A percentile compares a stretch with the other conserved stretches of the same genome.
phyloP scores from a whole-genome alignment of 1,140 invertebrate genomes.

The Drosophila novamexicana region DNA sequence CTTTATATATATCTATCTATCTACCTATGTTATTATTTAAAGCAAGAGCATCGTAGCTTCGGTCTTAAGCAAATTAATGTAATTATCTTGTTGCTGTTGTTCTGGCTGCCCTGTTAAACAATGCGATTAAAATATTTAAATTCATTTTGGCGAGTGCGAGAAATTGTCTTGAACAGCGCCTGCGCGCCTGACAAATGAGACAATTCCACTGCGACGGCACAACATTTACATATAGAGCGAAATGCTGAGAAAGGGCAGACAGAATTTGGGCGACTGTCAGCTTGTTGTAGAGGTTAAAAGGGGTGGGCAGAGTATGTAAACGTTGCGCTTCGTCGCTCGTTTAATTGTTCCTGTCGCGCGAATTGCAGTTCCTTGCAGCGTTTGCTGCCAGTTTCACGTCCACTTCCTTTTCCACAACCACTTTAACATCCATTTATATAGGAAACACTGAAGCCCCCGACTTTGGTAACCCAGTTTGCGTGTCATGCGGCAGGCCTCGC shows the following conservation, averaged over 20 bases:
- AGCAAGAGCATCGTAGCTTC: constrained; percentile 15
- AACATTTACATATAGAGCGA: constrained; percentile 61
- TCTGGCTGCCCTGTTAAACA: constrained; percentile 41
- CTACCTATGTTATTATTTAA: neutral
- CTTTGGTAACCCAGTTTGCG: constrained; percentile 27
- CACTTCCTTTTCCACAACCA: constrained; percentile 4
- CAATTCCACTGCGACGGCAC: constrained; percentile 58
- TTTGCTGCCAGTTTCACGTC: neutral
- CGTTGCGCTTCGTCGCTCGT: constrained; percentile 70
- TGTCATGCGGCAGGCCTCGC: constrained; percentile 33
- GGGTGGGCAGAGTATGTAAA: constrained; percentile 14
- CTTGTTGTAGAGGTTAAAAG: constrained; percentile 10
- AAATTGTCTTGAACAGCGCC: constrained; percentile 62
- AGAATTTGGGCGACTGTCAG: neutral
- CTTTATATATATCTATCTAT: too few relatives aligned
- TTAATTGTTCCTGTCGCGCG: constrained; percentile 80
- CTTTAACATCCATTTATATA: too few relatives aligned
- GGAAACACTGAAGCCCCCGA: too few relatives aligned
- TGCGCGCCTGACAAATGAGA: constrained; percentile 77
- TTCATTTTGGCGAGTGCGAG: constrained; percentile 60
- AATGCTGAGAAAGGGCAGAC: neutral
- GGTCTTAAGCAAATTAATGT: constrained; percentile 3
- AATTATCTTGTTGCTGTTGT: constrained; percentile 33
- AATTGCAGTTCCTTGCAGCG: constrained; percentile 63
- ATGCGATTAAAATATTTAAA: constrained; percentile 82